Evolutionary conservation across 2,888 invertebrate species (phyloP).

Genomic region (Gari tellinella): DNA sequence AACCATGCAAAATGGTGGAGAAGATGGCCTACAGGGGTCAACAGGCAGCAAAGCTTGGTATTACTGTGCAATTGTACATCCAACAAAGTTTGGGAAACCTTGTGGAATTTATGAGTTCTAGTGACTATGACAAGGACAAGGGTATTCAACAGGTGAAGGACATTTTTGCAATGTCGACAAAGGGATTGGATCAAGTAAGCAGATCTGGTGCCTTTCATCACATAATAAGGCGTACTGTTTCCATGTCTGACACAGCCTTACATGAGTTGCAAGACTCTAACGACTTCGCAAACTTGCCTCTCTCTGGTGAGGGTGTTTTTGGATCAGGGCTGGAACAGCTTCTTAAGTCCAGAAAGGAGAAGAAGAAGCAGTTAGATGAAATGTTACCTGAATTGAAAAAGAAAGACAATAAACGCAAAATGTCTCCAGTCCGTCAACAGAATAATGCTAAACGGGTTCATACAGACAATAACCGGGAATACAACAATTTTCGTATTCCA

Average conservation of each 20-base stretch:
- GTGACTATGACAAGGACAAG: conserved; percentile 20
- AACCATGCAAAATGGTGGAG: conserved; percentile 42
- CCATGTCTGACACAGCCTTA: conserved; percentile 19
- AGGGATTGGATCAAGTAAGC: conserved; percentile 24
- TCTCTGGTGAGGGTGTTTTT: conserved; percentile 17
- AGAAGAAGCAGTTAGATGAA: conserved; percentile 21
- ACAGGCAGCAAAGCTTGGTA: conserved; percentile 36
- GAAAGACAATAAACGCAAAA: conserved; percentile 15
- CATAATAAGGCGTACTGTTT: conserved; percentile 8
- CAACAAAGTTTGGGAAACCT: conserved; percentile 38
- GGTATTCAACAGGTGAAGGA: conserved; percentile 13
- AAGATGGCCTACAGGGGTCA: conserved; percentile 42
- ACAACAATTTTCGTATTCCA: conserved; percentile 35
- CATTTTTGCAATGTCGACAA: conserved; percentile 29
- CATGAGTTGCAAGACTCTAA: not conserved
- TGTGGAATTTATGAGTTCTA: conserved; percentile 8
- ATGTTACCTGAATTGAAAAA: conserved; percentile 15
- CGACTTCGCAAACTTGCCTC: conserved; percentile 8
- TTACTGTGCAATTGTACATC: too few species aligned
- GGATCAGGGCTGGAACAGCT: conserved; percentile 11
- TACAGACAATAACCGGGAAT: too few species aligned
- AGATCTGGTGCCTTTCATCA: conserved; percentile 20
- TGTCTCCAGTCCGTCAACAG: conserved; percentile 5
- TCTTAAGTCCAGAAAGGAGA: conserved; percentile 16
- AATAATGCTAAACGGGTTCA: too few species aligned